Evolutionary conservation across 2,888 invertebrate species (phyloP).

Genomic region (Spodoptera littoralis): DNA sequence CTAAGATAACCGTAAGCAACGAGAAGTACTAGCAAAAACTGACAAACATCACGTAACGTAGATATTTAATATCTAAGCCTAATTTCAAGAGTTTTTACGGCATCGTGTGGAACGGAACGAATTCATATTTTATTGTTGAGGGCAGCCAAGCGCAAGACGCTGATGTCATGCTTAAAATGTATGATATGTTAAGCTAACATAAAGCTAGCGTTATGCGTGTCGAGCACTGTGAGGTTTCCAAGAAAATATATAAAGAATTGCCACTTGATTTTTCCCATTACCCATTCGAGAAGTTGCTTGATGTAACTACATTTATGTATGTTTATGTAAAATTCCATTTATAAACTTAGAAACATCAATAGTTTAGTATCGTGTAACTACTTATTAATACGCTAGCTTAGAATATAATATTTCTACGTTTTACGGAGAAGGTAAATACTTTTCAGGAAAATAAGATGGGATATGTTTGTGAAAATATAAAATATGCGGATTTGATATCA

Average conservation of each 20-base stretch:
- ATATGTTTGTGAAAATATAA: no score
- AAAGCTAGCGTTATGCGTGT: conserved; percentile 52
- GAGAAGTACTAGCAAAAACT: conserved; percentile 32
- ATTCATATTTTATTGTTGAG: conserved; percentile 67
- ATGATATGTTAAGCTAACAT: conserved; percentile 60
- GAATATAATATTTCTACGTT: no score
- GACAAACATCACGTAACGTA: conserved; percentile 32
- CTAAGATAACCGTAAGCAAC: conserved; percentile 14
- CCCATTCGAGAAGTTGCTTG: conserved; percentile 13
- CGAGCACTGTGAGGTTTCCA: conserved; percentile 47
- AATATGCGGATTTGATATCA: no score
- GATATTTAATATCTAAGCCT: conserved; percentile 54
- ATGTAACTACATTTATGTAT: conserved; percentile 15
- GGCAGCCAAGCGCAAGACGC: conserved; percentile 70
- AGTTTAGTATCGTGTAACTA: no score
- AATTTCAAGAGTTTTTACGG: conserved; percentile 57
- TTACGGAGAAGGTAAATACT: no score
- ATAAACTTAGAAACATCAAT: no score
- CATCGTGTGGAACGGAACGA: conserved; percentile 64
- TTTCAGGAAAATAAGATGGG: no score
- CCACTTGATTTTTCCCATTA: conserved; percentile 46
- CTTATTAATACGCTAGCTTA: no score
- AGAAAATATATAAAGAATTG: conserved; percentile 53
- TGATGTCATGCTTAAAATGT: conserved; percentile 70
- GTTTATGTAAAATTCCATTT: conserved; percentile 1